Evolutionary conservation across 2,888 invertebrate genomes (phyloP), one percentile per base, ranked within the genome.

Genomic region (Papilio elwesi): DNA sequence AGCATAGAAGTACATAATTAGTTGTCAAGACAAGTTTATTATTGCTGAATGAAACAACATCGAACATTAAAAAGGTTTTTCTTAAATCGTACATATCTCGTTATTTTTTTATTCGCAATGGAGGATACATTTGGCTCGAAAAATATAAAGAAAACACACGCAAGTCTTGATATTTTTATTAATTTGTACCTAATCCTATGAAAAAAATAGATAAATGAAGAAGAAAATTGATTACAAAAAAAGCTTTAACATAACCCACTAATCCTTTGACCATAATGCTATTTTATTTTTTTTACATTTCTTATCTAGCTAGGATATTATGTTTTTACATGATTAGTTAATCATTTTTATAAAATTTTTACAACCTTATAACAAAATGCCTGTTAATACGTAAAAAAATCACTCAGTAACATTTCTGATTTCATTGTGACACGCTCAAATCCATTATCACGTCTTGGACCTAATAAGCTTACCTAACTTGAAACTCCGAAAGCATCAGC

Each of bases 331-430:
- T 62, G 6, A 15, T 43, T 59, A 43, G n/a, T 62, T 62, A 62
- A 43, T 62, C 43, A 62, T 62, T 43, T 62, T 59, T n/a, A n/a
- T n/a, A n/a, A n/a, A n/a, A n/a, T n/a, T n/a, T n/a, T n/a, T n/a
- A n/a, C n/a, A n/a, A n/a, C n/a, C n/a, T n/a, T 43, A 43, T 62
- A 62, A 43, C 43, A 62, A 62, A 62, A 62, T 62, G 15, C 15
- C 59, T 38, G 36, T 59, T 43, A 62, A 62, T 43, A 43, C 59
- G 43, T 62, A 62, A 43, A 62, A 62, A 62, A 62, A 62, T 62
- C 59, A 62, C 59, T 62, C 43, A 43, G 38, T 43, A 62, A 62
- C 59, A 43, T 38, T 62, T 62, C 43, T 62, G 59, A 38, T 62
- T 62, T 62, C 10, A 62, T n/a, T 62, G 43, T 62, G 59, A 62